phyloP scores from a whole-genome alignment of 2,797 vertebrate species.

The Rhinogobio ventralis region DNA sequence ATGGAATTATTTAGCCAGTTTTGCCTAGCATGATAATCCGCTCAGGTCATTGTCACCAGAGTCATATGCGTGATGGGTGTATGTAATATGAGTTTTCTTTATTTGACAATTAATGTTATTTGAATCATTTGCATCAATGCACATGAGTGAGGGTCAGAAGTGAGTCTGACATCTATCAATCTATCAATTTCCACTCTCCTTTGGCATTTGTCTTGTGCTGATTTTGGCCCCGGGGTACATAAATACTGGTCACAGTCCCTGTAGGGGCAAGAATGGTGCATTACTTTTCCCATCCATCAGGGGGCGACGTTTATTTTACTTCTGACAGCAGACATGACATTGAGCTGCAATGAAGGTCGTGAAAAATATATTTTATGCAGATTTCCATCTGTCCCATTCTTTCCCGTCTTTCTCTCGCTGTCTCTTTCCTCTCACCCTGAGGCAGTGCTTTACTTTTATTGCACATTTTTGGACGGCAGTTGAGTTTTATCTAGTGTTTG shows the following conservation, averaged over 20 bases:
- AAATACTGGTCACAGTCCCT: not conserved
- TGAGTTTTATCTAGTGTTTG: constrained; percentile 37
- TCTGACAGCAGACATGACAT: constrained; percentile 38
- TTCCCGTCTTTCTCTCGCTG: not conserved
- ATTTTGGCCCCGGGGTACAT: not conserved
- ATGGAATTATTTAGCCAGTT: too few species aligned
- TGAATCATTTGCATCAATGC: not conserved
- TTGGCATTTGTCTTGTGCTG: not conserved
- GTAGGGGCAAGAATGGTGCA: constrained; percentile 56
- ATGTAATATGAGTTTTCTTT: not conserved
- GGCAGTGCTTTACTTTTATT: constrained; percentile 45
- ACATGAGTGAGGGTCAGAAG: not conserved
- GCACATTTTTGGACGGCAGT: constrained; percentile 38
- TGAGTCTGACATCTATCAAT: too few species aligned
- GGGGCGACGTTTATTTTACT: constrained; percentile 63
- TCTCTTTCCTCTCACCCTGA: constrained; percentile 21
- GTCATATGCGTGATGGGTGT: not conserved
- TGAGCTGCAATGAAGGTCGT: constrained; percentile 44
- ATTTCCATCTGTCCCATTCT: constrained; percentile 38
- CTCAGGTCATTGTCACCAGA: not conserved
- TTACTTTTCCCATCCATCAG: constrained; percentile 64
- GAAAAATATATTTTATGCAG: constrained; percentile 28
- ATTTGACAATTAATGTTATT: not conserved
- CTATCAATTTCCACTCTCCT: not conserved
- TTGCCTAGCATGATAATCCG: not conserved